Evolutionary conservation across 2,888 invertebrate genomes (phyloP).

Genomic region (Himalopsyche tibetana): DNA sequence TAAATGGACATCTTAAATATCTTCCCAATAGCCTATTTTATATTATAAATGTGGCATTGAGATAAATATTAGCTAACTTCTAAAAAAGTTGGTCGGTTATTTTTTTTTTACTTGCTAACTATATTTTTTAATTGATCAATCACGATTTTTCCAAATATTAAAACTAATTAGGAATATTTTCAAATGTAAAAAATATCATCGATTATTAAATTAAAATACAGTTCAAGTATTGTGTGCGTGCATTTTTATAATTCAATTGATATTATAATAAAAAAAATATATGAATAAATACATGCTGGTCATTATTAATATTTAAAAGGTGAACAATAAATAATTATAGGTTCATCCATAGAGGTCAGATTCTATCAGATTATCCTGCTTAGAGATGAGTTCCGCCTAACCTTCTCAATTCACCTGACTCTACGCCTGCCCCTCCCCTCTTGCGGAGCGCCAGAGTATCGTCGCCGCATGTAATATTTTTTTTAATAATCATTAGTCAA

Average conservation of each 20-base stretch:
- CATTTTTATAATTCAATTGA: not conserved
- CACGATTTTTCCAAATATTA: not conserved
- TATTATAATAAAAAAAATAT: conserved; percentile 7
- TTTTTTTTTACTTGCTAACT: not conserved
- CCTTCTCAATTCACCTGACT: conserved; percentile 8
- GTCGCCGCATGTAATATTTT: no score
- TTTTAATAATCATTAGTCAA: not conserved
- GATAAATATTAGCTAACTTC: no score
- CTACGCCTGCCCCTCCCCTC: not conserved
- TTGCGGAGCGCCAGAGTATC: no score
- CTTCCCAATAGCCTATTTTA: no score
- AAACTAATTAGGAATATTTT: no score
- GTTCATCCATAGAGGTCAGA: conserved; percentile 17
- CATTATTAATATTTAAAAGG: conserved; percentile 39
- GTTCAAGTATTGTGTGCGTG: not conserved
- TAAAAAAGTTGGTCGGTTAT: no score
- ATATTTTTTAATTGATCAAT: conserved; percentile 1
- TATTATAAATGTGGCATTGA: no score
- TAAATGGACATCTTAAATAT: no score
- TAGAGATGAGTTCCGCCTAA: conserved; percentile 8
- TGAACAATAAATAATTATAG: conserved; percentile 29
- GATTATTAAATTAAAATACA: not conserved
- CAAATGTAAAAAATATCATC: not conserved
- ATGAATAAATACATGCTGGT: not conserved
- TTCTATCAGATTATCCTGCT: not conserved